These are phyloP conservation scores for Apteryx mantelli DNA, from an alignment of 2,113 vertebrate species.

Conservation along the genomic window DNA sequence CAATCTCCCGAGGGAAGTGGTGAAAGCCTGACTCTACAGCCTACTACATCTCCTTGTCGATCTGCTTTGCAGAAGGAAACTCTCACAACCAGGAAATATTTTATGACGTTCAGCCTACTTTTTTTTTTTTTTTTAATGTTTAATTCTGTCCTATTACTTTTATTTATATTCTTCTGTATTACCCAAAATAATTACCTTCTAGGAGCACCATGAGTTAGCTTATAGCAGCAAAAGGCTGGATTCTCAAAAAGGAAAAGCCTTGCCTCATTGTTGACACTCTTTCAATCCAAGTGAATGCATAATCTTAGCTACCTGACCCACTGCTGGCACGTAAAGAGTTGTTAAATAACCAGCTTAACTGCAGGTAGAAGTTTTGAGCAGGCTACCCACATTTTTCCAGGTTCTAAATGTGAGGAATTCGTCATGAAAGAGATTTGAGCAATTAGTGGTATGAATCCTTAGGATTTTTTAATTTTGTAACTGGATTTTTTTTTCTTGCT, in stretches of 20 bases:
- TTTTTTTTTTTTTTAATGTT: neutral
- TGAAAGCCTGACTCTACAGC: conserved; percentile 67
- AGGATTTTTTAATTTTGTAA: neutral
- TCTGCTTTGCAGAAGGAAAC: conserved; percentile 51
- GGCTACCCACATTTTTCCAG: neutral
- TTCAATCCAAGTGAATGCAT: neutral
- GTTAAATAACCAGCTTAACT: conserved; percentile 9
- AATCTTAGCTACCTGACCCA: neutral
- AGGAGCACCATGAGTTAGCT: neutral
- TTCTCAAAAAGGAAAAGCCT: conserved; percentile 30
- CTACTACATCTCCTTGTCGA: conserved; percentile 52
- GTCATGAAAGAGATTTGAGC: neutral
- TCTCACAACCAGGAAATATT: conserved; percentile 60
- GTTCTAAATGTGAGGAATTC: neutral
- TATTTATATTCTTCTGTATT: conserved; percentile 39
- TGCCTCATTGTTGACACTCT: neutral
- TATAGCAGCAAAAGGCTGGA: neutral
- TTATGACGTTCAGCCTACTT: conserved; percentile 54
- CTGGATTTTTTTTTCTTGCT: neutral
- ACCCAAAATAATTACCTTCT: conserved; percentile 3
- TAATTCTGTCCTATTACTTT: conserved; percentile 38
- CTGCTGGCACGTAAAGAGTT: neutral
- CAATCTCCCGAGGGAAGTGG: conserved; percentile 60
- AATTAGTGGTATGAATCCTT: neutral
- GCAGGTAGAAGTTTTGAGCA: conserved; percentile 16